Percentiles rank a stretch among this genome's conserved stretches.
Conservation (phyloP, 1,140 invertebrate genomes). For the Halesus radiatus region DNA sequence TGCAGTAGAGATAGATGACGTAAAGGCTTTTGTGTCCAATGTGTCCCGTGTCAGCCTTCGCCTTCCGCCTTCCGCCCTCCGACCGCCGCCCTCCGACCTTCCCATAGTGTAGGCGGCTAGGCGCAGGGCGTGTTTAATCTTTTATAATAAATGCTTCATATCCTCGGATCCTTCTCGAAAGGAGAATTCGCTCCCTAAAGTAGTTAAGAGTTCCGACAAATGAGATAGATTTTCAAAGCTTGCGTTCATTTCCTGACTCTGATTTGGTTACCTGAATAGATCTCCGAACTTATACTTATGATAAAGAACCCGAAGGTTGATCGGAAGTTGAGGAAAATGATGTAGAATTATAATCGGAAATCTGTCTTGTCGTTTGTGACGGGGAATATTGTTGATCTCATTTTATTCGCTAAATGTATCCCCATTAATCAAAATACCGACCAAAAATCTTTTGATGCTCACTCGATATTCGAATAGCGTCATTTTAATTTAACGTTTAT, state of each 20-base stretch:
- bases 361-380: not conserved
- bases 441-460: conserved; percentile 41
- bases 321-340: not conserved
- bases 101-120: no score
- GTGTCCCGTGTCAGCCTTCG: conserved; percentile 29
- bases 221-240: not conserved
- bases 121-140: no score
- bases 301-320: not conserved
- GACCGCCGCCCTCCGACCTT: conserved; percentile 42
- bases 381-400: conserved; percentile 41
- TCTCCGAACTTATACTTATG: not conserved
- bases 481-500: conserved; percentile 30
- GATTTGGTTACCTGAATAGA: conserved; percentile 5
- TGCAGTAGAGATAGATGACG: conserved; percentile 53
- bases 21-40: conserved; percentile 55
- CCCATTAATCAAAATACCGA: conserved; percentile 38
- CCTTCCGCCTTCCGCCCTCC: conserved; percentile 29
- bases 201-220: not conserved
- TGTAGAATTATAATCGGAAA: not conserved
- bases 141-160: not conserved
- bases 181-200: not conserved
- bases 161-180: not conserved
- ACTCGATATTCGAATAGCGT: conserved; percentile 28
- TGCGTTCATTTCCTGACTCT: not conserved
- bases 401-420: conserved; percentile 14